A percentile compares a stretch with the other conserved stretches of the same genome.
phyloP scores from a whole-genome alignment of 2,113 vertebrate genomes.

The Gavia stellata region DNA sequence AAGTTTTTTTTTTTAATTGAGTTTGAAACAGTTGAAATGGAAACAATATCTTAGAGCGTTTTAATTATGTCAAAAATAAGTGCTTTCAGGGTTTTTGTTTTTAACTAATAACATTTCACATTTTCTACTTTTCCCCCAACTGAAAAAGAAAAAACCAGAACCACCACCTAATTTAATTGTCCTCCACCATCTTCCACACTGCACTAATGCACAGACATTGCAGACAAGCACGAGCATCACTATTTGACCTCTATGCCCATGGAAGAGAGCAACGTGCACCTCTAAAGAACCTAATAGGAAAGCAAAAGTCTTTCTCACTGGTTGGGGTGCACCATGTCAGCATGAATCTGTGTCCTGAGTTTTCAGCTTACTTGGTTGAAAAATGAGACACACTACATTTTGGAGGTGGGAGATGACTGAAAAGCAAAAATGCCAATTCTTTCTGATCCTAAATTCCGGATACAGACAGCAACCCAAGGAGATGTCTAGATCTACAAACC shows the following conservation, averaged over 20 bases:
- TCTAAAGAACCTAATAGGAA: not conserved
- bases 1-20: not conserved
- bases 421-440: not conserved
- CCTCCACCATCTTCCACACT: not conserved
- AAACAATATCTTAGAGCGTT: not conserved
- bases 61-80: not conserved
- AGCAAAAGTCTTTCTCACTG: not conserved
- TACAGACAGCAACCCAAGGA: not conserved
- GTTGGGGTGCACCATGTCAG: not conserved
- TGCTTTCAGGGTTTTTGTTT: not conserved
- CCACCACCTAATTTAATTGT: not conserved
- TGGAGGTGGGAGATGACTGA: not conserved
- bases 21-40: not conserved
- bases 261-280: not conserved
- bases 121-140: not conserved
- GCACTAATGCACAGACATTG: not conserved
- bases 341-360: not conserved
- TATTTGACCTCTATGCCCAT: not conserved
- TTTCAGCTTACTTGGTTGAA: not conserved
- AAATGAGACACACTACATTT: fast-evolving
- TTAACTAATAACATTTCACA: not conserved
- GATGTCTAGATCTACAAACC: not conserved
- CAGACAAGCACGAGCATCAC: not conserved
- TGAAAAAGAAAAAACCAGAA: not conserved
- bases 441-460: not conserved